These are phyloP conservation scores for Nyctibius grandis DNA, from an alignment of 2,797 vertebrate species.

Conservation along the genomic window DNA sequence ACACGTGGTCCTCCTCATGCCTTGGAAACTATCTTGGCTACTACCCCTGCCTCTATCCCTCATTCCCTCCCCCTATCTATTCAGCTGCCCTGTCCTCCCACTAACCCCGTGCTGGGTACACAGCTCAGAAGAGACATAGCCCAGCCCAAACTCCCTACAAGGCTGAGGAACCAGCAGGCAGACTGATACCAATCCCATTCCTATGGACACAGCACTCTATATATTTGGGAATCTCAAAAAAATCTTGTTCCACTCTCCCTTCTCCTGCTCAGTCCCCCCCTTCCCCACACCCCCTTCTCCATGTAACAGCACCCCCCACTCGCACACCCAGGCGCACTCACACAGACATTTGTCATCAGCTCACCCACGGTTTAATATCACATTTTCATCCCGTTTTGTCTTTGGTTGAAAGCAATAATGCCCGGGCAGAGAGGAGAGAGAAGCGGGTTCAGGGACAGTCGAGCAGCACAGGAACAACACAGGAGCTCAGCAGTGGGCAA, in stretches of 20 bases:
- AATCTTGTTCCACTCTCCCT: background rate
- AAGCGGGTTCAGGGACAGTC: background rate
- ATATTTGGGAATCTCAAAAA: background rate
- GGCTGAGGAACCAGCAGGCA: background rate
- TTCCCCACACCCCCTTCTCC: background rate
- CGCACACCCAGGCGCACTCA: background rate
- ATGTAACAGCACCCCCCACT: accelerated
- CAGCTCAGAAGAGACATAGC: background rate
- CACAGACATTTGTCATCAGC: background rate
- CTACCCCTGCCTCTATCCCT: background rate
- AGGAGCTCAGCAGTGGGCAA: accelerated
- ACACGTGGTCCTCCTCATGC: accelerated
- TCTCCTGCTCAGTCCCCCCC: background rate
- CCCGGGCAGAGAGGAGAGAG: background rate
- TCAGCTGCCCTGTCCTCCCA: background rate
- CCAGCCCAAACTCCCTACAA: background rate
- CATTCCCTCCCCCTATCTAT: background rate
- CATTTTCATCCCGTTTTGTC: background rate
- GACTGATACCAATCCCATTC: background rate
- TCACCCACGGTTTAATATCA: accelerated
- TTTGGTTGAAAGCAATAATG: slow-evolving; percentile 4
- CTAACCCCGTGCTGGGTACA: accelerated
- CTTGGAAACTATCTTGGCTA: accelerated
- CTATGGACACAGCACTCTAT: background rate
- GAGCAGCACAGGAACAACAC: background rate